Evolutionary conservation across 23 tunicate species (phyloP), one percentile per base, ranked within the genome.

Genomic region (Clavelina lepadiformis): DNA sequence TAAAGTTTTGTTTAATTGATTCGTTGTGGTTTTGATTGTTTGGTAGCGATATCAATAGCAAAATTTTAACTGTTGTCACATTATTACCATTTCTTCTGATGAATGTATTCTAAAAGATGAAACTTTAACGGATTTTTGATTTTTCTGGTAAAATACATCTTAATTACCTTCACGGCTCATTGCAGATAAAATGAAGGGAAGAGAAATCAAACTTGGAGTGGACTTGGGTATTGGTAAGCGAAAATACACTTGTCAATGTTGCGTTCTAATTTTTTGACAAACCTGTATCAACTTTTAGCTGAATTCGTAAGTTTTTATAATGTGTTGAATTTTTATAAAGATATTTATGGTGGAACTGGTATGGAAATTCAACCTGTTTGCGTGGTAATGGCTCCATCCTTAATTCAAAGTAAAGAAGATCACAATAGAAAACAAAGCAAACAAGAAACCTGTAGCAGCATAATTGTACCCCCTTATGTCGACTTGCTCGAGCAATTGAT

Each of bases 141-240:
- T n/a, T n/a, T n/a, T n/a, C n/a, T n/a, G n/a, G n/a, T n/a, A n/a
- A n/a, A n/a, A n/a, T n/a, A n/a, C n/a, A n/a, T n/a, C n/a, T n/a
- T n/a, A n/a, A n/a, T n/a, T n/a, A n/a, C n/a, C n/a, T n/a, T n/a
- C n/a, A n/a, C n/a, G n/a, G n/a, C 54, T 28, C 47, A 38, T 54
- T 61, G 53, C 60, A 84, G 93, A 84, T 41, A 84, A 84, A 77
- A 77, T 84, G 78, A 76, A 76, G 56, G 93, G 93, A 24, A 49
- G 93, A 18, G 83, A 76, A 37, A 61, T 76, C 0, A 60, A 51
- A 35, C 28, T 52, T 6, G 28, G 29, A 33, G 31, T 2, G 22
- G 53, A 75, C 28, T 25, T 13, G n/a, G 45, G 27, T 5, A 35
- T 32, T n/a, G 65, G 77, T 71, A 71, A 28, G 70, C 37, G 29